Evolutionary conservation across 2,888 invertebrate species (phyloP).

Genomic region (Eupithecia tripunctaria): DNA sequence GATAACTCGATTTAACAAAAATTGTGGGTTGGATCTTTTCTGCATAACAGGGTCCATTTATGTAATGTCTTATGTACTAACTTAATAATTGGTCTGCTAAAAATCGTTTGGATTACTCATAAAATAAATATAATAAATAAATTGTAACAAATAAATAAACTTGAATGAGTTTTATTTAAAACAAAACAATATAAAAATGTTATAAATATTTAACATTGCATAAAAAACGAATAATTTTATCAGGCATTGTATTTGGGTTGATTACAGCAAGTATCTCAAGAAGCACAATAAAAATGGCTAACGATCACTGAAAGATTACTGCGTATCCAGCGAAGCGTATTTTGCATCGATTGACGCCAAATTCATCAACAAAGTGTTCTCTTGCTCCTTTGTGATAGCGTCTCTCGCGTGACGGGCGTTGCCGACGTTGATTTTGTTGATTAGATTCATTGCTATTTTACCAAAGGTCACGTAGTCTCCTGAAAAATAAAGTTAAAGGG

Average conservation of each 20-base stretch:
- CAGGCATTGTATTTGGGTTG: background rate
- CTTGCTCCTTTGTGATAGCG: conserved; percentile 13
- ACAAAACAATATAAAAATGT: too few relatives aligned
- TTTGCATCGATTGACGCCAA: conserved; percentile 9
- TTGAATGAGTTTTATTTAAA: too few relatives aligned
- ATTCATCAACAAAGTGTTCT: background rate
- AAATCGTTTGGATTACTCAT: too few relatives aligned
- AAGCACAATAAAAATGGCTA: background rate
- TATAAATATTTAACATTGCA: too few relatives aligned
- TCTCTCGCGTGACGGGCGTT: conserved; percentile 30
- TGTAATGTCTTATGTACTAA: too few relatives aligned
- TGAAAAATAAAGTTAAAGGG: conserved; percentile 49
- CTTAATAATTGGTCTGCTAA: too few relatives aligned
- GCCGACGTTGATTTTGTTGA: conserved; percentile 82
- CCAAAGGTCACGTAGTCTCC: conserved; percentile 85
- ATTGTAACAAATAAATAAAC: too few relatives aligned
- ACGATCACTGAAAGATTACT: background rate
- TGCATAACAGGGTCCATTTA: too few relatives aligned
- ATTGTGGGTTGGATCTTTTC: too few relatives aligned
- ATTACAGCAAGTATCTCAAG: background rate
- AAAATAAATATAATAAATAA: too few relatives aligned
- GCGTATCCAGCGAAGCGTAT: background rate
- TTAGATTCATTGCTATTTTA: conserved; percentile 83
- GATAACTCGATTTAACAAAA: too few relatives aligned
- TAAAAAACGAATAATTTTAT: background rate